phyloP scores from a whole-genome alignment of 2,888 invertebrate species.

The Hesperia comma region DNA sequence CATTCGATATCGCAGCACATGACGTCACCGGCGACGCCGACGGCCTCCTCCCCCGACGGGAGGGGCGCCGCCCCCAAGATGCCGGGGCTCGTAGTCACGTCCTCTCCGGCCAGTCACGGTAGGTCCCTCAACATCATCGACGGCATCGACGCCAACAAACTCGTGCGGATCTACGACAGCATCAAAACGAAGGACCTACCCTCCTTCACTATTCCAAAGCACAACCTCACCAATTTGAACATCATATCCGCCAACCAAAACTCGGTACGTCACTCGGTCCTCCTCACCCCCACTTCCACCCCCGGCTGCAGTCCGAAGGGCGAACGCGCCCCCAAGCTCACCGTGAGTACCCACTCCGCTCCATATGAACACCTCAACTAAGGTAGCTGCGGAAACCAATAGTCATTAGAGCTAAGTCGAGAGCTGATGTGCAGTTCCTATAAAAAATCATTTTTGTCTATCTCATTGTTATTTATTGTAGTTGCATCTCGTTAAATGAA shows the following conservation, averaged over 20 bases:
- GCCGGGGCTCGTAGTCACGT: conserved; percentile 73
- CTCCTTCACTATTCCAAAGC: conserved; percentile 73
- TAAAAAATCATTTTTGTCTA: conserved; percentile 44
- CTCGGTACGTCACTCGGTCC: conserved; percentile 59
- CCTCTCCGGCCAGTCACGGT: conserved; percentile 62
- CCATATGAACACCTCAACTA: conserved; percentile 15
- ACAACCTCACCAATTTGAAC: conserved; percentile 62
- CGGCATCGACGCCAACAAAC: conserved; percentile 63
- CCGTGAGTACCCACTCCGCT: conserved; percentile 51
- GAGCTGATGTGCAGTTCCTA: conserved; percentile 66
- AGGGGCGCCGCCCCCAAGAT: conserved; percentile 51
- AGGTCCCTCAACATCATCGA: conserved; percentile 58
- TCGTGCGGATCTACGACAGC: conserved; percentile 75
- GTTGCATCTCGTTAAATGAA: conserved; percentile 10
- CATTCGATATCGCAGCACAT: conserved; percentile 83
- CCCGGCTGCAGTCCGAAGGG: conserved; percentile 64
- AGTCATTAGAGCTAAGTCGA: conserved; percentile 60
- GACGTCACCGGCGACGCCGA: conserved; percentile 44
- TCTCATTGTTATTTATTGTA: conserved; percentile 28
- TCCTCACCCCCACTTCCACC: conserved; percentile 80
- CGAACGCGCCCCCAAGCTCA: conserved; percentile 64
- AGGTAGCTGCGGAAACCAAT: conserved; percentile 55
- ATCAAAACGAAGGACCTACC: conserved; percentile 69
- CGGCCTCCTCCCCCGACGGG: conserved; percentile 39
- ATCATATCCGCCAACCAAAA: conserved; percentile 56